Conservation (phyloP, 1,140 invertebrate genomes). For the Lasaia peninsularis region DNA sequence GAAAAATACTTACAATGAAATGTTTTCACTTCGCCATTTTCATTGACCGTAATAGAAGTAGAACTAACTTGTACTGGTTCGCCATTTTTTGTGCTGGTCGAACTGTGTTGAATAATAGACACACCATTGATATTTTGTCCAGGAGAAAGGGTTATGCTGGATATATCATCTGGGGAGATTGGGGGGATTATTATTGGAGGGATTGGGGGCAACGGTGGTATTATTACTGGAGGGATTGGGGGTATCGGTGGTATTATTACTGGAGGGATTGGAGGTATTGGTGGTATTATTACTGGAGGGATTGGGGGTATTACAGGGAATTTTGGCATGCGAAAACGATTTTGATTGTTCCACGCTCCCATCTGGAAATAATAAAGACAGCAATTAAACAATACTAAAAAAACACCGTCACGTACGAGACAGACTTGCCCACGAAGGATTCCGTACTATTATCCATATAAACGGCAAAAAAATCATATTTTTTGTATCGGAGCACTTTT, state of each 20-base stretch:
- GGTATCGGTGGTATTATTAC: conserved; percentile 21
- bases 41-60: conserved; percentile 36
- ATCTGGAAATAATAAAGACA: conserved; percentile 21
- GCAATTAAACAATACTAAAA: no score
- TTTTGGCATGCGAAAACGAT: conserved; percentile 1
- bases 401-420: no score
- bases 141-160: neutral
- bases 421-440: no score
- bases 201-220: conserved; percentile 11
- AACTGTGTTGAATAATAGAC: conserved; percentile 29
- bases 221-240: conserved; percentile 3
- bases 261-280: conserved; percentile 11
- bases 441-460: no score
- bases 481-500: no score
- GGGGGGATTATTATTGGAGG: conserved; percentile 16
- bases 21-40: conserved; percentile 38
- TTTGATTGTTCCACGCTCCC: no score
- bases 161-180: conserved; percentile 14
- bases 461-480: no score
- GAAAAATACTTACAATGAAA: conserved; percentile 22
- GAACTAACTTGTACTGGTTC: conserved; percentile 32
- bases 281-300: conserved; percentile 9
- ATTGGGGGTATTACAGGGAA: conserved; percentile 14
- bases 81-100: conserved; percentile 24
- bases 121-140: conserved; percentile 31